phyloP scores from a whole-genome alignment of 2,113 vertebrate species.

The Hyperopisus bebe region DNA sequence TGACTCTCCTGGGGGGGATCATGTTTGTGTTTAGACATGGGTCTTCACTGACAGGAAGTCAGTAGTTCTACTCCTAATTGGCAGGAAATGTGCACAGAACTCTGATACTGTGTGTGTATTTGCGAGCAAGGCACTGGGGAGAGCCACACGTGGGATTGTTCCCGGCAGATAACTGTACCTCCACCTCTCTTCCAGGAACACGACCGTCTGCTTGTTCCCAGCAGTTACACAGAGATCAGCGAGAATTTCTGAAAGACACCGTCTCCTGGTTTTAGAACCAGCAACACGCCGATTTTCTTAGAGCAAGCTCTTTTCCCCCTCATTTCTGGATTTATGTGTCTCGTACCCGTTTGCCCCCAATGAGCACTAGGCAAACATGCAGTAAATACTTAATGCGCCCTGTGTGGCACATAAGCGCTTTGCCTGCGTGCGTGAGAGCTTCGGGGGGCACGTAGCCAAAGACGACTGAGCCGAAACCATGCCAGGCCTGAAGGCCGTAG shows the following conservation, averaged over 20 bases:
- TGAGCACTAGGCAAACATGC: not conserved
- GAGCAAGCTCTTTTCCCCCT: not conserved
- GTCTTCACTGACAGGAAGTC: conserved; percentile 19
- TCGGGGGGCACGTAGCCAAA: not conserved
- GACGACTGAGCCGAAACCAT: not conserved
- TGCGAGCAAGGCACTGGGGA: not conserved
- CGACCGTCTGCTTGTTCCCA: not conserved
- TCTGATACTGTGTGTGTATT: not conserved
- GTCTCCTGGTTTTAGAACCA: not conserved
- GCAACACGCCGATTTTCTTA: not conserved
- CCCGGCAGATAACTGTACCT: not conserved
- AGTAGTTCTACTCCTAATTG: conserved; percentile 23
- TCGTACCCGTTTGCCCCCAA: not conserved
- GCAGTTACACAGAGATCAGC: not conserved
- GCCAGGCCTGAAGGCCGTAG: not conserved
- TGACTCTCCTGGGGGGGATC: not conserved
- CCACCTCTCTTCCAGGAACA: not conserved
- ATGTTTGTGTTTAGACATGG: conserved; percentile 17
- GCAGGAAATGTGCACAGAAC: conserved; percentile 11
- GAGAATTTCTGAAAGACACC: not conserved
- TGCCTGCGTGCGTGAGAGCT: not conserved
- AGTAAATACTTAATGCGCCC: not conserved
- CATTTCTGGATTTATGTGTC: not conserved
- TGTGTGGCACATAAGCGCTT: not conserved
- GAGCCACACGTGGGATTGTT: not conserved